Conservation (phyloP, 2,888 invertebrate genomes). For the Orchesellides sinensis region DNA sequence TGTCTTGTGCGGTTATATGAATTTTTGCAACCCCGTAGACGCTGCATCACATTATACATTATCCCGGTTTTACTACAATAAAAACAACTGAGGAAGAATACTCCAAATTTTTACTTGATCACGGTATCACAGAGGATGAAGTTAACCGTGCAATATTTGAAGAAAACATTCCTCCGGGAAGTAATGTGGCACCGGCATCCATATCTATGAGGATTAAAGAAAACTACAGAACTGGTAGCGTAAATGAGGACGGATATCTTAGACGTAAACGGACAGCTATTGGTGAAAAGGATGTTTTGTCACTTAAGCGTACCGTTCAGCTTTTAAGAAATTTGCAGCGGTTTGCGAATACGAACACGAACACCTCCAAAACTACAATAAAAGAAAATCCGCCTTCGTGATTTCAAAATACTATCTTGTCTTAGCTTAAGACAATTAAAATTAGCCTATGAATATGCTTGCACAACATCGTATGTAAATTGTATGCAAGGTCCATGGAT, state of each 20-base stretch:
- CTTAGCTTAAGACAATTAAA: no score
- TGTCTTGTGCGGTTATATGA: no score
- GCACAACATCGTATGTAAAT: no score
- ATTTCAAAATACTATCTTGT: no score
- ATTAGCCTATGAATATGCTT: no score
- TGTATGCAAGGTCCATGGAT: no score
- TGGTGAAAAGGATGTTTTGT: not conserved
- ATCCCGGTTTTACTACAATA: conserved; percentile 46
- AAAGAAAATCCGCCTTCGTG: no score
- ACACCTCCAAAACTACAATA: not conserved
- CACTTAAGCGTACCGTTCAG: conserved; percentile 22
- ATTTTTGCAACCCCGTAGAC: no score
- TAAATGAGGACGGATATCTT: not conserved
- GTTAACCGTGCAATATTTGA: conserved; percentile 29
- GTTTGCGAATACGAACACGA: not conserved
- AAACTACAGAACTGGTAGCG: conserved; percentile 14
- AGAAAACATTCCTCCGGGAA: conserved; percentile 33
- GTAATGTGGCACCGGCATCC: conserved; percentile 23
- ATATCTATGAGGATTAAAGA: conserved; percentile 19
- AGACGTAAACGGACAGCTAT: not conserved
- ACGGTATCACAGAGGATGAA: conserved; percentile 34
- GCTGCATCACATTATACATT: conserved; percentile 50
- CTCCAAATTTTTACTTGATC: conserved; percentile 23
- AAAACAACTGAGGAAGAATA: conserved; percentile 36
- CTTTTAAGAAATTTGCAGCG: not conserved